A percentile compares a stretch with the other conserved stretches of the same genome.
Conservation (phyloP, 1,140 invertebrate species). For the Dinoponera quadriceps region DNA sequence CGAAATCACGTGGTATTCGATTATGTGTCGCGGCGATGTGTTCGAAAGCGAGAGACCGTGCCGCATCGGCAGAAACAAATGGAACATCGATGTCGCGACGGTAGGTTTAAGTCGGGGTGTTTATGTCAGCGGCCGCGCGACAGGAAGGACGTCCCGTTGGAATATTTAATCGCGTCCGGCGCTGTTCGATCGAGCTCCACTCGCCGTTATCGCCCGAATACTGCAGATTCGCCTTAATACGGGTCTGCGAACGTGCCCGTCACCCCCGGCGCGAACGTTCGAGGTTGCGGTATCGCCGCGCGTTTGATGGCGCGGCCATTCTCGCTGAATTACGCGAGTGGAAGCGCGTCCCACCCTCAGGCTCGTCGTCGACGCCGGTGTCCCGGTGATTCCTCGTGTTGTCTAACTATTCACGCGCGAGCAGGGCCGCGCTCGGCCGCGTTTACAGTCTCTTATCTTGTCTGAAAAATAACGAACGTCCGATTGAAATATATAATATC, state of each 20-base stretch:
- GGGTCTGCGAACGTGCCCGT: not conserved
- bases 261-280: slow-evolving; percentile 9
- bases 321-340: slow-evolving; percentile 79
- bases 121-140: not conserved
- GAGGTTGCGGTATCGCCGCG: slow-evolving; percentile 61
- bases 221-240: slow-evolving; percentile 46
- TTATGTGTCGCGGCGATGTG: slow-evolving; percentile 32
- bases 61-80: slow-evolving; percentile 43
- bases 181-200: slow-evolving; percentile 15
- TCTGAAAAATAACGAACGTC: no score
- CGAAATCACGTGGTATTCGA: slow-evolving; percentile 34
- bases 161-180: slow-evolving; percentile 9
- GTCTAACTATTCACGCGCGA: slow-evolving; percentile 28
- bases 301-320: slow-evolving; percentile 78
- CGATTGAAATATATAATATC: no score
- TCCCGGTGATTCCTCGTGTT: slow-evolving; percentile 57
- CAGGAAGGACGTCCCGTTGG: slow-evolving; percentile 26
- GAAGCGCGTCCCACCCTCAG: slow-evolving; percentile 31
- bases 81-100: not conserved
- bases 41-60: not conserved
- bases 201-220: slow-evolving; percentile 27
- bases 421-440: not conserved
- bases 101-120: slow-evolving; percentile 52
- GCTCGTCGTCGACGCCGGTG: slow-evolving; percentile 8
- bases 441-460: slow-evolving; percentile 37